Percentiles rank a stretch among this genome's conserved stretches.
These are phyloP conservation scores for Athetis lepigone DNA, from an alignment of 2,888 invertebrate genomes.

Conservation along the genomic window DNA sequence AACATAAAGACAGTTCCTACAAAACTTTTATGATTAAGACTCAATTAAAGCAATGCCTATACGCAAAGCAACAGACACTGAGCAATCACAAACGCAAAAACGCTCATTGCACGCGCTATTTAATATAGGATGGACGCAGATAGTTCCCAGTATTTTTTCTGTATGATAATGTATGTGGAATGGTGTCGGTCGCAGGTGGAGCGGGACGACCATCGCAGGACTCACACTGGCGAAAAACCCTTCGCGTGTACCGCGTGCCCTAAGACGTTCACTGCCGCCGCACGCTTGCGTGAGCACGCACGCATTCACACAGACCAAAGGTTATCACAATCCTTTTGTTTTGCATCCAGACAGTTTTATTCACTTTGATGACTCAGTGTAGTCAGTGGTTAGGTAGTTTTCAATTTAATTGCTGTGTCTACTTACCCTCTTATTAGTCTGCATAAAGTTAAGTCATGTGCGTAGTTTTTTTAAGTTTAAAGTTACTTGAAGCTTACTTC, in stretches of 20 bases:
- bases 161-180: slow-evolving; percentile 70
- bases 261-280: slow-evolving; percentile 89
- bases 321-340: slow-evolving; percentile 71
- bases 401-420: not conserved
- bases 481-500: too few species aligned
- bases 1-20: too few species aligned
- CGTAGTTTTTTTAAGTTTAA: too few species aligned
- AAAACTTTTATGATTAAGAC: slow-evolving; percentile 27
- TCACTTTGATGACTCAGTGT: slow-evolving; percentile 13
- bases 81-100: slow-evolving; percentile 62
- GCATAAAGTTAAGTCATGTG: too few species aligned
- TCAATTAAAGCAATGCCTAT: slow-evolving; percentile 31
- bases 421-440: too few species aligned
- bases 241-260: slow-evolving; percentile 87
- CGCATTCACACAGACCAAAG: slow-evolving; percentile 89
- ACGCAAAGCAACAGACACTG: slow-evolving; percentile 16
- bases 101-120: slow-evolving; percentile 63
- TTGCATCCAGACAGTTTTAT: slow-evolving; percentile 41
- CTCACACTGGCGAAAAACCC: slow-evolving; percentile 88
- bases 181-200: slow-evolving; percentile 82
- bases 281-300: slow-evolving; percentile 87
- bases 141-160: slow-evolving; percentile 72
- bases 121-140: slow-evolving; percentile 61
- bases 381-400: slow-evolving; percentile 2
- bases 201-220: slow-evolving; percentile 89